A percentile compares a stretch with the other conserved stretches of the same genome.
Conservation (phyloP, 2,113 vertebrate genomes). For the Semicossyphus pulcher region DNA sequence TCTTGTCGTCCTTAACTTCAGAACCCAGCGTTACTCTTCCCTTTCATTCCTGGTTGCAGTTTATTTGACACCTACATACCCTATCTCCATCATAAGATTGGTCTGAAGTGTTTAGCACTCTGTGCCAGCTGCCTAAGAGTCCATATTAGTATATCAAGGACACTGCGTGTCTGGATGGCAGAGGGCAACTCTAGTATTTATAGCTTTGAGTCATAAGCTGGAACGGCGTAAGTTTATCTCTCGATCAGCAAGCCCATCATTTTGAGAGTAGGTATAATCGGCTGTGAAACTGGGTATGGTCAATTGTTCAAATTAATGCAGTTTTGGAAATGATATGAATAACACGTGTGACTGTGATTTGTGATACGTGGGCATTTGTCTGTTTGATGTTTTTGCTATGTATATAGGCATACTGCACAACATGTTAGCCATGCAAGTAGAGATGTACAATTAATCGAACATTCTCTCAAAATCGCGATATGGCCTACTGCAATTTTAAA, state of each 20-base stretch:
- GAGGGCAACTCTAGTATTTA: slow-evolving; percentile 76
- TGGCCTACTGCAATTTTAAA: no score
- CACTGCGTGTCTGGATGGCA: slow-evolving; percentile 54
- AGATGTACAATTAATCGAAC: no score
- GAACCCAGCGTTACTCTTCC: not conserved
- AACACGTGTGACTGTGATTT: not conserved
- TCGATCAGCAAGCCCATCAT: slow-evolving; percentile 69
- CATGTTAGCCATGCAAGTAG: no score
- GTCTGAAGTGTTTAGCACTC: slow-evolving; percentile 45
- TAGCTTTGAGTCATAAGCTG: slow-evolving; percentile 76
- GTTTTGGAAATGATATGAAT: not conserved
- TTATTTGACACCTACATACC: slow-evolving; percentile 57
- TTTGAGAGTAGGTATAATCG: slow-evolving; percentile 50
- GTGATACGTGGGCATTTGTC: not conserved
- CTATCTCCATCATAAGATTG: slow-evolving; percentile 54
- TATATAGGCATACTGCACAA: no score
- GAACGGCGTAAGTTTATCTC: slow-evolving; percentile 67
- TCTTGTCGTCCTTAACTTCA: no score
- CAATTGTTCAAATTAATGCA: slow-evolving; percentile 19
- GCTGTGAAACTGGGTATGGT: slow-evolving; percentile 5
- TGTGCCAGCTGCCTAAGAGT: slow-evolving; percentile 55
- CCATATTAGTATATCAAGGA: slow-evolving; percentile 76
- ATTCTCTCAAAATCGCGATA: no score
- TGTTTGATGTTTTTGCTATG: not conserved
- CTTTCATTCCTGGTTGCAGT: slow-evolving; percentile 44